These are phyloP conservation scores for Eremophila alpestris DNA, from an alignment of 2,797 vertebrate genomes.

Conservation along the genomic window DNA sequence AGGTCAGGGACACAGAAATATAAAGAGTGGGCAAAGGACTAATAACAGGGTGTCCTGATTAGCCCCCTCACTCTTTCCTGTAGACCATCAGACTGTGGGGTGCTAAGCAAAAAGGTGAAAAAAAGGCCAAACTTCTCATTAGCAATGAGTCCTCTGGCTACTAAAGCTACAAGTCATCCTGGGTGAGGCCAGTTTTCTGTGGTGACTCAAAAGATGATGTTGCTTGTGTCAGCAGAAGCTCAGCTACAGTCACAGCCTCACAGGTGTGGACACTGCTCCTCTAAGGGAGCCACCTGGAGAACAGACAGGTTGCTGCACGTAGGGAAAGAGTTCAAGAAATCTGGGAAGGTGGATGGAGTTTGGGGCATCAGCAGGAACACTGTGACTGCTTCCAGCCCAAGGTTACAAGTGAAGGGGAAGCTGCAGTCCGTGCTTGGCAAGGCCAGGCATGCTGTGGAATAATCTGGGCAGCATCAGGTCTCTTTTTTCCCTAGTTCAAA, in stretches of 20 bases:
- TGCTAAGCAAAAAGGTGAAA: background rate
- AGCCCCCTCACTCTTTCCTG: background rate
- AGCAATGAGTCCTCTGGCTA: background rate
- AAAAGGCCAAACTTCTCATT: background rate
- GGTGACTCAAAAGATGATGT: background rate
- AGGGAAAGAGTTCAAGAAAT: background rate
- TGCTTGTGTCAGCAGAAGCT: conserved; percentile 42
- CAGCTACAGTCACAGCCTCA: background rate
- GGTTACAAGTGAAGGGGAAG: background rate
- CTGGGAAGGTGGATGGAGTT: background rate
- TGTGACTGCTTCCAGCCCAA: background rate
- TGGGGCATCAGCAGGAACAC: background rate
- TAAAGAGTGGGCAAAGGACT: background rate
- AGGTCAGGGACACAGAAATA: background rate
- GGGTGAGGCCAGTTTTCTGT: background rate
- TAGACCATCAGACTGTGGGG: background rate
- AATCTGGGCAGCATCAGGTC: background rate
- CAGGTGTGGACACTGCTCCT: background rate
- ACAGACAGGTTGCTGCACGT: background rate
- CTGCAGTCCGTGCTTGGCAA: background rate
- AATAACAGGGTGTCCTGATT: background rate
- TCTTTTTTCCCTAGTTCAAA: conserved; percentile 23
- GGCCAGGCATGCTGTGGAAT: conserved; percentile 10
- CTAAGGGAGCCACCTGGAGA: background rate
- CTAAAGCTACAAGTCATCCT: background rate